A percentile compares a stretch with the other conserved stretches of the same genome.
Evolutionary conservation across 2,888 invertebrate species (phyloP).

Genomic region (Drosophila emarginata): DNA sequence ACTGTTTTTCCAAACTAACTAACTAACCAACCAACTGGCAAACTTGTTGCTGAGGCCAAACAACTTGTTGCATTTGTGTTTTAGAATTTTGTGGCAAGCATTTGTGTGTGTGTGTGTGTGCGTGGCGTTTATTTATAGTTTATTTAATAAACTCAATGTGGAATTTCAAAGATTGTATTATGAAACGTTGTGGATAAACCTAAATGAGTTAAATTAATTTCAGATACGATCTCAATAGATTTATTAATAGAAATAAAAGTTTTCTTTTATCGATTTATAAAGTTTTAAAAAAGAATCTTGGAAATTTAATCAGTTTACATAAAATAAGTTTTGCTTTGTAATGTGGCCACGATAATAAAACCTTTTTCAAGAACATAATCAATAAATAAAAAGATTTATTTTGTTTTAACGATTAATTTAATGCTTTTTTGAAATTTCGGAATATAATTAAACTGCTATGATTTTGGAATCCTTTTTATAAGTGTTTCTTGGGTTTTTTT

Average conservation of each 20-base stretch:
- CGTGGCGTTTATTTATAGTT: neutral
- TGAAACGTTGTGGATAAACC: too few relatives aligned
- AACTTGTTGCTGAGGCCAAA: slow-evolving; percentile 32
- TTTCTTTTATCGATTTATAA: too few relatives aligned
- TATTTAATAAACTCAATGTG: slow-evolving; percentile 9
- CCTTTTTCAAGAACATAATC: too few relatives aligned
- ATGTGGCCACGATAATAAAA: too few relatives aligned
- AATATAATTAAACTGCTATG: neutral
- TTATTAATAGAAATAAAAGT: too few relatives aligned
- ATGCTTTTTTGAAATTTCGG: too few relatives aligned
- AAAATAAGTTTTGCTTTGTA: too few relatives aligned
- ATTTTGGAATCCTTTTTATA: neutral
- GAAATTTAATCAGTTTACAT: too few relatives aligned
- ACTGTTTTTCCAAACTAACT: slow-evolving; percentile 25
- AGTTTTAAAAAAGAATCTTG: too few relatives aligned
- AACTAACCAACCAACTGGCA: neutral
- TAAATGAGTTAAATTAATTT: neutral
- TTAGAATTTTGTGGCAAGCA: neutral
- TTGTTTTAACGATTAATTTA: too few relatives aligned
- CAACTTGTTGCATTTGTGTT: slow-evolving; percentile 35
- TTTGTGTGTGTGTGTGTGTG: slow-evolving; percentile 1
- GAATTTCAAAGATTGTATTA: neutral
- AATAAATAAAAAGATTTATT: too few relatives aligned
- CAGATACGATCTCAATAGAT: neutral
- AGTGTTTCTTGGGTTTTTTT: neutral